Evolutionary conservation across 2,888 invertebrate genomes (phyloP).

Genomic region (Ennomos quercinarius): DNA sequence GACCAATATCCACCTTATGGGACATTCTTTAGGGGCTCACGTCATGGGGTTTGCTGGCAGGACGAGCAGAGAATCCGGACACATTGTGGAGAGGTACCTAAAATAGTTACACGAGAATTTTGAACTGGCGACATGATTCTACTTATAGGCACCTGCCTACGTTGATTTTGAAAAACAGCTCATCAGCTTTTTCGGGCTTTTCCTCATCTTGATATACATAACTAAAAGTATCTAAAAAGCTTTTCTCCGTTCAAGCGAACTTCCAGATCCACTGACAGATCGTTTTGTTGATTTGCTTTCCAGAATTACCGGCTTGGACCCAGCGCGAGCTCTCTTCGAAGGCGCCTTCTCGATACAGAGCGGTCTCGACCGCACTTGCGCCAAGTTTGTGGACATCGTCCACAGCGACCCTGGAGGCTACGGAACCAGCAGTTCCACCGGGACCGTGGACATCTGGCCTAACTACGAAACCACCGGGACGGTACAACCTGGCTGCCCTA

Average conservation of each 20-base stretch:
- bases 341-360: slow-evolving; percentile 63
- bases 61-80: slow-evolving; percentile 55
- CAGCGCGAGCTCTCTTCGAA: slow-evolving; percentile 85
- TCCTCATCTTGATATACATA: too few relatives aligned
- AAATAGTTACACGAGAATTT: too few relatives aligned
- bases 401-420: slow-evolving; percentile 88
- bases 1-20: slow-evolving; percentile 67
- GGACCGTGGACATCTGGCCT: slow-evolving; percentile 86
- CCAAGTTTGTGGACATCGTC: slow-evolving; percentile 87
- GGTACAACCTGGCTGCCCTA: slow-evolving; percentile 84
- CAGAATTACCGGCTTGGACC: slow-evolving; percentile 86
- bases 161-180: background rate
- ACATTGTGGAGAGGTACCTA: slow-evolving; percentile 62
- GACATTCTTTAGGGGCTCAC: slow-evolving; percentile 79
- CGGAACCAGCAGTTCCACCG: slow-evolving; percentile 78
- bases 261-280: too few relatives aligned
- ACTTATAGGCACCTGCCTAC: background rate
- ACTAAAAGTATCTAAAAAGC: too few relatives aligned
- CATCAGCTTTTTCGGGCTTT: too few relatives aligned
- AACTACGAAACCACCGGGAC: slow-evolving; percentile 72
- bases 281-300: background rate
- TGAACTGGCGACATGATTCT: background rate
- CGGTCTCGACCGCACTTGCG: slow-evolving; percentile 79
- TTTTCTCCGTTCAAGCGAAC: too few relatives aligned
- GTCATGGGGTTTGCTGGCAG: slow-evolving; percentile 72